Evolutionary conservation across 1,140 invertebrate genomes (phyloP), one percentile per base, ranked within the genome.

Genomic region (Galleria mellonella): DNA sequence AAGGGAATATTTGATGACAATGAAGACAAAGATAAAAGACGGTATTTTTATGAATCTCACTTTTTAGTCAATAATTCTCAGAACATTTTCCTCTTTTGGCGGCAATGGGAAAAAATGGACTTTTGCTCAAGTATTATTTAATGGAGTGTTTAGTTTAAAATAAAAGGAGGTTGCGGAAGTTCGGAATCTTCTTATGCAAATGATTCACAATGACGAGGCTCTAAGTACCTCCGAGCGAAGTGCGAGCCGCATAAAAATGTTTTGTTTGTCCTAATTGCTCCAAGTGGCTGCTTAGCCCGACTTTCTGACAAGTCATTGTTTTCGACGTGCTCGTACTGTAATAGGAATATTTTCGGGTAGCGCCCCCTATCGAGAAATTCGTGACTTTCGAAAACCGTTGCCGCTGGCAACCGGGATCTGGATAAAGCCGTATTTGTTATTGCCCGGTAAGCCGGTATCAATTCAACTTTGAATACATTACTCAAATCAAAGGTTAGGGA

Each of bases 251-350:
- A 68, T 77, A 79, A 84, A 82, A 79, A 79, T 78, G 70, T 75
- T 83, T 83, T 81, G 77, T 84, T 84, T 81, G 56, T 76, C 61
- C 69, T 84, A 82, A 82, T 78, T 78, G 81, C 68, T 73, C 58
- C 45, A 68, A 84, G 76, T 82, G 75, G 72, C 74, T 84, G 70
- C 63, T 84, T 76, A 74, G 64, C 53, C 35, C 51, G 53, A 75
- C 51, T 71, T 77, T 77, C 37, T 61, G 54, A 50, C 75, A 43
- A 82, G 72, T 82, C 81, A 84, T 82, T 82, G 81, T 82, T 84
- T 84, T 75, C 76, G 64, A 73, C 62, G 68, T 63, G 67, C 55
- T 51, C 51, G 49, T 45, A 49, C 54, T 55, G 63, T 76, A 67
- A 74, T 71, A 65, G 60, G 69, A 79, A 78, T 70, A 78, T 71